Conservation (phyloP, 2,888 invertebrate genomes). For the Nematopogon swammerdamellus region DNA sequence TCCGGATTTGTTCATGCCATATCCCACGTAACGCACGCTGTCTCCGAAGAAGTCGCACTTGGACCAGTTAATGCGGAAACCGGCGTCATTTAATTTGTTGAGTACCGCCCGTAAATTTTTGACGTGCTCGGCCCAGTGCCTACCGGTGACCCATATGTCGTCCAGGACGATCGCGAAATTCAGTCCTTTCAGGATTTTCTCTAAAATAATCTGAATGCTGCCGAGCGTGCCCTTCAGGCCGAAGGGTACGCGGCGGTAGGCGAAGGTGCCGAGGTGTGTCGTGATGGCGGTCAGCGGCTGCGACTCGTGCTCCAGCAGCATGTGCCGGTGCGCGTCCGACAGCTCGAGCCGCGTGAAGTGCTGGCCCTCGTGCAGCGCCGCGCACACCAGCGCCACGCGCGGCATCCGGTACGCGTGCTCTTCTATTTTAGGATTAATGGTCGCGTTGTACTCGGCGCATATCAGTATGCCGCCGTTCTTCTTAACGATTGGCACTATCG, state of each 20-base stretch:
- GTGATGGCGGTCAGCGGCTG: conserved; percentile 9
- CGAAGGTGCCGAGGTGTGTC: conserved; percentile 9
- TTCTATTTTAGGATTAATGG: conserved; percentile 15
- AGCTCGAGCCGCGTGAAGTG: conserved; percentile 8
- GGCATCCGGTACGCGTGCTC: conserved; percentile 6
- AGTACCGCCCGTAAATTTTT: conserved; percentile 6
- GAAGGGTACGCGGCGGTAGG: conserved; percentile 2
- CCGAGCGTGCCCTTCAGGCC: conserved; percentile 11
- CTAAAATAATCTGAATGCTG: conserved; percentile 13
- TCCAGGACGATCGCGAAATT: conserved; percentile 10
- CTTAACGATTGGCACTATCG: conserved; percentile 16
- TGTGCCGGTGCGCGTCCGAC: conserved; percentile 4
- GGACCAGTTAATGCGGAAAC: conserved; percentile 7
- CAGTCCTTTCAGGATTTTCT: conserved; percentile 12
- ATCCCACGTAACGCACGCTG: neutral
- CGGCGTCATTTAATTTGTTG: conserved; percentile 7
- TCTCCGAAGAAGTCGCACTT: conserved; percentile 1
- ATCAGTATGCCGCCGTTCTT: conserved; percentile 2
- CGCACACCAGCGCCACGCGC: conserved; percentile 6
- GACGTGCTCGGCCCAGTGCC: conserved; percentile 4
- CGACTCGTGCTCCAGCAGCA: conserved; percentile 6
- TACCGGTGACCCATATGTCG: conserved; percentile 11
- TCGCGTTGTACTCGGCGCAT: conserved; percentile 12
- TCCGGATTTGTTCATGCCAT: neutral
- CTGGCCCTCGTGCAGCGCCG: conserved; percentile 6